These are phyloP conservation scores for Noctua janthe DNA, from an alignment of 2,888 invertebrate species.

Conservation along the genomic window DNA sequence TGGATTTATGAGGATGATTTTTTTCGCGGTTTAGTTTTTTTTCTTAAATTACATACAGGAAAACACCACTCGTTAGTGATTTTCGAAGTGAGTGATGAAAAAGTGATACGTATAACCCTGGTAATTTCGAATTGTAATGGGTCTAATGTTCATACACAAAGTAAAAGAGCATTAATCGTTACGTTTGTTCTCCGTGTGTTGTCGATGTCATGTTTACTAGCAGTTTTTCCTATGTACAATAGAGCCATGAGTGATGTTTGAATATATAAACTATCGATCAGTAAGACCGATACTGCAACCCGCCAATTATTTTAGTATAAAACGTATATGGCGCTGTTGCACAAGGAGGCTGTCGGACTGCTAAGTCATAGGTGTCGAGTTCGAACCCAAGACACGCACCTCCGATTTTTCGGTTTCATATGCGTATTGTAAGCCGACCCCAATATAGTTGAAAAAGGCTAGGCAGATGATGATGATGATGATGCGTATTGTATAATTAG, in stretches of 20 bases:
- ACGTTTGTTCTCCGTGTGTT: background rate
- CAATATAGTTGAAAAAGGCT: too few relatives aligned
- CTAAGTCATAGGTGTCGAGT: background rate
- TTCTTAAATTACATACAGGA: background rate
- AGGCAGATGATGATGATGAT: too few relatives aligned
- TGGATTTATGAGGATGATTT: too few relatives aligned
- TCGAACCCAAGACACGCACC: background rate
- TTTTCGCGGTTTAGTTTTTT: too few relatives aligned
- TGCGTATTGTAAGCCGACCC: background rate
- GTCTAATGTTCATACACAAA: background rate
- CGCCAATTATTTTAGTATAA: background rate
- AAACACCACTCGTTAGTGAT: background rate
- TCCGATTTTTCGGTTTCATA: background rate
- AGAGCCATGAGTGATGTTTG: background rate
- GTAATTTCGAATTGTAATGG: background rate
- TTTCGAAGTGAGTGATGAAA: background rate
- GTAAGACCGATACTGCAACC: background rate
- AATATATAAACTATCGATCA: background rate
- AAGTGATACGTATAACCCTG: too few relatives aligned
- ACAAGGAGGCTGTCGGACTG: background rate
- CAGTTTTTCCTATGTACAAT: background rate
- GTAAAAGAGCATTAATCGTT: background rate
- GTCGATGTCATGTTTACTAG: background rate
- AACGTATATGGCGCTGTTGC: background rate
- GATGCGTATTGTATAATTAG: background rate